Percentiles rank a stretch among this genome's conserved stretches.
phyloP scores from a whole-genome alignment of 2,113 vertebrate species.

The Hippocampus abdominalis region DNA sequence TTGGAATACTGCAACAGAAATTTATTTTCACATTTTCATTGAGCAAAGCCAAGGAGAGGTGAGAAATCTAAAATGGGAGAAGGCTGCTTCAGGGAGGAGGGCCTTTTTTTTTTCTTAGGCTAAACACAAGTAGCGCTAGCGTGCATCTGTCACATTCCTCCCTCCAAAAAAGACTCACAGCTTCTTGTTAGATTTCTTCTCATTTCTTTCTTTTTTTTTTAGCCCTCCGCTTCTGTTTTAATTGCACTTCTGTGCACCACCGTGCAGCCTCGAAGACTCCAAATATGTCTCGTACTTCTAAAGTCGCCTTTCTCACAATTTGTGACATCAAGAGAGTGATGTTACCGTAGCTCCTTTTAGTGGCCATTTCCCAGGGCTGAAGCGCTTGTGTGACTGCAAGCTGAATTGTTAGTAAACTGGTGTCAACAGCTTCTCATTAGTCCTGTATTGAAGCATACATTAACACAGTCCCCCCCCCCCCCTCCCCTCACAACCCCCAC shows the following conservation, averaged over 20 bases:
- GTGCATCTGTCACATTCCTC: slow-evolving; percentile 55
- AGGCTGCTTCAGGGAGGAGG: not conserved
- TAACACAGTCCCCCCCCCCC: slow-evolving; percentile 29
- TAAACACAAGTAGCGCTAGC: slow-evolving; percentile 37
- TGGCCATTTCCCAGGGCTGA: slow-evolving; percentile 33
- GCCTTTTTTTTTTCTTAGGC: slow-evolving; percentile 23
- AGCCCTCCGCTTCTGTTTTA: not conserved
- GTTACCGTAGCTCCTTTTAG: slow-evolving; percentile 28
- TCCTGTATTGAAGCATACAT: slow-evolving; percentile 29
- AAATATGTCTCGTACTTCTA: slow-evolving; percentile 15
- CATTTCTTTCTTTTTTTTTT: not conserved
- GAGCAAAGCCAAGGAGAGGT: not conserved
- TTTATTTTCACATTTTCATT: slow-evolving; percentile 31
- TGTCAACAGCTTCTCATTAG: slow-evolving; percentile 66
- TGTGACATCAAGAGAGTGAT: slow-evolving; percentile 27
- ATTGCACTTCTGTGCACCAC: not conserved
- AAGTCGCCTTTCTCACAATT: slow-evolving; percentile 25
- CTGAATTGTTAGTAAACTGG: slow-evolving; percentile 54
- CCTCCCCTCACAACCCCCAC: slow-evolving; percentile 23
- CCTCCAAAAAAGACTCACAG: slow-evolving; percentile 42
- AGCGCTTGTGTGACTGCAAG: slow-evolving; percentile 42
- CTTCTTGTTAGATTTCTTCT: slow-evolving; percentile 33
- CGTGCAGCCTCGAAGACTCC: slow-evolving; percentile 3
- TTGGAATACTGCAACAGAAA: slow-evolving; percentile 61
- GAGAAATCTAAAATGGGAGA: too few relatives aligned